These are phyloP conservation scores for Rhincodon typus DNA, from an alignment of 2,797 vertebrate species.

Conservation along the genomic window DNA sequence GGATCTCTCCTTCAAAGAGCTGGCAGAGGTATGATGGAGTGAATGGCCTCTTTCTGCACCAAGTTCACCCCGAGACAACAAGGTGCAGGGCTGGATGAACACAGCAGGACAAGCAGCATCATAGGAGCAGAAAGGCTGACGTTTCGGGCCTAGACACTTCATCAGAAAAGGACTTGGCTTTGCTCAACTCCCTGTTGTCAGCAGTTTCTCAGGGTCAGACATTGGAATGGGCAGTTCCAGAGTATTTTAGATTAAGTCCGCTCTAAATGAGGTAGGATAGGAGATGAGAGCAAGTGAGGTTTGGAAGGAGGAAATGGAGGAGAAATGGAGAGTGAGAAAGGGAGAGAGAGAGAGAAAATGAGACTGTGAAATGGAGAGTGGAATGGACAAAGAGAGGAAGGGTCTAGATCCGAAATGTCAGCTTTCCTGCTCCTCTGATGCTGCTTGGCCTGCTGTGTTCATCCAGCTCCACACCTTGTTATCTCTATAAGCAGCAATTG, in stretches of 20 bases:
- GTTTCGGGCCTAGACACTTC: too few species aligned
- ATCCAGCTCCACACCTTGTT: too few species aligned
- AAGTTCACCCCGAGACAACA: background rate
- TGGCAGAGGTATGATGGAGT: background rate
- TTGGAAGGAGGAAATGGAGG: background rate
- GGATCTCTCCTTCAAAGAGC: background rate
- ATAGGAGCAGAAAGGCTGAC: too few species aligned
- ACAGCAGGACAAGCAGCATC: too few species aligned
- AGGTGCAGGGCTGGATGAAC: too few species aligned
- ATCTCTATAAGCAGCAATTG: too few species aligned
- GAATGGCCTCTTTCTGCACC: background rate
- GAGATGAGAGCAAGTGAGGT: background rate
- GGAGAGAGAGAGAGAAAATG: background rate
- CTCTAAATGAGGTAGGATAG: background rate
- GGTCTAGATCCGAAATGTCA: too few species aligned
- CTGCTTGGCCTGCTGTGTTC: too few species aligned
- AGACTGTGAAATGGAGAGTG: too few species aligned
- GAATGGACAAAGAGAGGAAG: too few species aligned
- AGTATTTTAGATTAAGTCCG: background rate
- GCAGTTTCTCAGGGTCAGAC: background rate
- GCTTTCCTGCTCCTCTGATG: too few species aligned
- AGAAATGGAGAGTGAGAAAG: background rate
- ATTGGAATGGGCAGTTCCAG: background rate
- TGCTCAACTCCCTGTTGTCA: background rate
- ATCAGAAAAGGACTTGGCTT: too few species aligned